Evolutionary conservation across 64 coral and sea anemone species (phyloP).

Genomic region (Montipora cactus): DNA sequence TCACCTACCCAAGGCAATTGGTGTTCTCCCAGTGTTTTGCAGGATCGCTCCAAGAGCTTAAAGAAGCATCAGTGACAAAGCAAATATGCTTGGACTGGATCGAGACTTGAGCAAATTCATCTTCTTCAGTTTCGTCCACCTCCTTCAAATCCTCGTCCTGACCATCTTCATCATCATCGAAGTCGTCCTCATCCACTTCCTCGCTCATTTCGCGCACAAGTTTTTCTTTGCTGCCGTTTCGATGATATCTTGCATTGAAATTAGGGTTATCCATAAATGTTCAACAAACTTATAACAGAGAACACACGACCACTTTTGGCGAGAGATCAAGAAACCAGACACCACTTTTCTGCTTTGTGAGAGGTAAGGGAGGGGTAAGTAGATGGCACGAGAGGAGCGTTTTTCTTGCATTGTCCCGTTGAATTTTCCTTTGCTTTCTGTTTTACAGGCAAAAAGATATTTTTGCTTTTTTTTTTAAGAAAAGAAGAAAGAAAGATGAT

Average conservation of each 20-base stretch:
- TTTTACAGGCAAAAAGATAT: no score
- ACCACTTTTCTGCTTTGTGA: not conserved
- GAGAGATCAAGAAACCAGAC: not conserved
- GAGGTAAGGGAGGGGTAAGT: not conserved
- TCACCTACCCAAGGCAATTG: conserved; percentile 60
- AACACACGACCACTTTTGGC: not conserved
- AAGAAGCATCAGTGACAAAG: conserved; percentile 77
- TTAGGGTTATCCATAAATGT: conserved; percentile 25
- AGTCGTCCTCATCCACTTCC: conserved; percentile 42
- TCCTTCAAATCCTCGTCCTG: conserved; percentile 51
- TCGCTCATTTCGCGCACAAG: conserved; percentile 33
- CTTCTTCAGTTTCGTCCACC: not conserved
- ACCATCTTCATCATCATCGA: conserved; percentile 18
- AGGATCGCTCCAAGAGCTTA: conserved; percentile 80
- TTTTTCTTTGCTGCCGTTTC: conserved; percentile 62
- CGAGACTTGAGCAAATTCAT: conserved; percentile 20
- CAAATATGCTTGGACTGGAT: conserved; percentile 58
- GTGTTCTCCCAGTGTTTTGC: conserved; percentile 23
- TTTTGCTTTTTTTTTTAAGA: no score
- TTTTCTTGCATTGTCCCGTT: no score
- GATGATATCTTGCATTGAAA: conserved; percentile 44
- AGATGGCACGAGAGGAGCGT: no score
- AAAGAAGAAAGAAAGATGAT: no score
- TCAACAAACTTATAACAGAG: not conserved
- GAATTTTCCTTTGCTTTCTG: no score